Percentiles rank a stretch among this genome's conserved stretches.
phyloP scores from a whole-genome alignment of 2,888 invertebrate genomes.

The Drosophila acutilabella region DNA sequence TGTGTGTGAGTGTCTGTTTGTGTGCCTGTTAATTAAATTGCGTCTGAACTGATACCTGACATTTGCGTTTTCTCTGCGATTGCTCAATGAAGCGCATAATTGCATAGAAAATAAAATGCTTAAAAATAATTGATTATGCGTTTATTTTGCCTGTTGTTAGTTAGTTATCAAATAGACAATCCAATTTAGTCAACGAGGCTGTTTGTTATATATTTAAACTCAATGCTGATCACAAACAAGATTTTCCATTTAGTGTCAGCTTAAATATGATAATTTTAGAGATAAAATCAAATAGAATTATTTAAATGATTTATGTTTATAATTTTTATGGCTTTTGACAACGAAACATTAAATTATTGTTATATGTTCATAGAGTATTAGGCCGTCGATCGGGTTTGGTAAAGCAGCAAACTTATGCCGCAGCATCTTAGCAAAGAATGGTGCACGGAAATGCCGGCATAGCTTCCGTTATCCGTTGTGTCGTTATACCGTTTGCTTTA shows the following conservation, averaged over 20 bases:
- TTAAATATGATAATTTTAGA: too few relatives aligned
- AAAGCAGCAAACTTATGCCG: conserved; percentile 15
- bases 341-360: too few relatives aligned
- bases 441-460: conserved; percentile 67
- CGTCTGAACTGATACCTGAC: conserved; percentile 57
- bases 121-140: conserved; percentile 36
- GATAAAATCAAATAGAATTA: too few relatives aligned
- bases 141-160: neutral
- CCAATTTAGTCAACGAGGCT: neutral
- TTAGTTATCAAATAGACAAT: neutral
- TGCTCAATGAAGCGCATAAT: conserved; percentile 70
- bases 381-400: neutral
- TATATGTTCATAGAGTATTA: conserved; percentile 17
- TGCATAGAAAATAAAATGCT: conserved; percentile 55
- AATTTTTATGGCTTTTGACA: neutral
- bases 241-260: neutral
- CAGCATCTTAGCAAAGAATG: conserved; percentile 59
- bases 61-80: conserved; percentile 44
- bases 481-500: conserved; percentile 38
- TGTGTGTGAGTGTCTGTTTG: neutral
- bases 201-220: neutral
- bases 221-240: neutral
- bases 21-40: conserved; percentile 74
- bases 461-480: conserved; percentile 52
- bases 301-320: neutral